A percentile compares a stretch with the other conserved stretches of the same genome.
Evolutionary conservation across 2,888 invertebrate species (phyloP).

Genomic region (Petrophora chlorosata): DNA sequence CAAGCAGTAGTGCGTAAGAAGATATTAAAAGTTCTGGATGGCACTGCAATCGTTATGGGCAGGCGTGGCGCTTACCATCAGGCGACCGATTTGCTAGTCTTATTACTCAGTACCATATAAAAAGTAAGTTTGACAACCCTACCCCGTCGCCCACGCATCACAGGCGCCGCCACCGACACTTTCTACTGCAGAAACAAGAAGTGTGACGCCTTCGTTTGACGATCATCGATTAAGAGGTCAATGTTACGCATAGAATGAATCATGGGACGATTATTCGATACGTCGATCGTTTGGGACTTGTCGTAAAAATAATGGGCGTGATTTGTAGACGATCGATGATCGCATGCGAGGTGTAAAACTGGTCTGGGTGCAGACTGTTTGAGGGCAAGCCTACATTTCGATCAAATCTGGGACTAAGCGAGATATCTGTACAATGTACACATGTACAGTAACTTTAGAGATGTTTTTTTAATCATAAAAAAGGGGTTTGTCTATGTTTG

Average conservation of each 20-base stretch:
- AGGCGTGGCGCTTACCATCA: too few relatives aligned
- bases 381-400: not conserved
- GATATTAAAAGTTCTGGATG: too few relatives aligned
- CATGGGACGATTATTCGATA: conserved; percentile 24
- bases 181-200: conserved; percentile 32
- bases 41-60: too few relatives aligned
- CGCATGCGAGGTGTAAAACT: conserved; percentile 10
- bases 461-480: too few relatives aligned
- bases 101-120: too few relatives aligned
- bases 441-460: too few relatives aligned
- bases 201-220: conserved; percentile 20
- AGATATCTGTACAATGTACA: not conserved
- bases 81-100: too few relatives aligned
- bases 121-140: conserved; percentile 15
- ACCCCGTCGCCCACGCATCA: conserved; percentile 39
- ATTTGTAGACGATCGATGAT: conserved; percentile 5
- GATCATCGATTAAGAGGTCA: conserved; percentile 30
- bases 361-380: conserved; percentile 4
- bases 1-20: too few relatives aligned
- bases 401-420: not conserved
- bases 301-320: conserved; percentile 22
- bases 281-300: too few relatives aligned
- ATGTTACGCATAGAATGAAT: conserved; percentile 31
- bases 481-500: too few relatives aligned
- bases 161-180: conserved; percentile 26